Base-by-base conservation (phyloP, 2,797 vertebrate species). In the Sebastolobus altivelis region DNA sequence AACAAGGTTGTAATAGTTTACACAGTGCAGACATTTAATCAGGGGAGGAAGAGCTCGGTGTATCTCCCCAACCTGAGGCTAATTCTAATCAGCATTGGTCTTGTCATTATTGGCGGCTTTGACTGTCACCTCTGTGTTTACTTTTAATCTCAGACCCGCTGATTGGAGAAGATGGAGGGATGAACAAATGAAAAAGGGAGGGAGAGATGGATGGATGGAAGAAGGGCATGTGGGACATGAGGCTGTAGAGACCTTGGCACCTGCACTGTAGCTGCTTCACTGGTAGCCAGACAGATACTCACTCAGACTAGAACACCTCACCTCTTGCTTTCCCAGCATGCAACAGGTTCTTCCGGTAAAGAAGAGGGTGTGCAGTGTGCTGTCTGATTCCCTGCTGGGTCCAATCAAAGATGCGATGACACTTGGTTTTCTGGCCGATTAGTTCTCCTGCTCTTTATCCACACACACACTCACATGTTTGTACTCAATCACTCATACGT, bases 41-140 rank as follows among this genome's bases (percentile, higher is more conserved):
- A 95, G 79, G 46, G 70, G 72, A 43, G 62, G 73, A 83, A 63
- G 79, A 84, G 87, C 74, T 75, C 58, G 63, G 89, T 87, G 77
- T 84, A 82, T 93, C 90, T 92, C 93, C 85, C 88, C 86, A 93
- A 94, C 93, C 94, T 86, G 84, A 67, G 92, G 95, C 96, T 97
- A 92, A 98, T 98, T 98, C 96, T 97, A 97, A 97, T 98, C 97
- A 97, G 94, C 91, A 88, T 80, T 25, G 87, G 95, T 77, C 94
- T 85, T 96, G 96, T 97, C 96, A 95, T 96, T 95, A 92, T 88
- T 83, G 76, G 84, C 65, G 72, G 90, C 93, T 90, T 94, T 86
- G 76, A 79, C 96, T 95, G 95, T 95, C 96, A 96, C 84, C 92
- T 94, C 94, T 89, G 94, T 96, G 96, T 97, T 98, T 98, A 91